A percentile compares a stretch with the other conserved stretches of the same genome.
phyloP scores from a whole-genome alignment of 1,140 invertebrate genomes.

The Idris sp. region DNA sequence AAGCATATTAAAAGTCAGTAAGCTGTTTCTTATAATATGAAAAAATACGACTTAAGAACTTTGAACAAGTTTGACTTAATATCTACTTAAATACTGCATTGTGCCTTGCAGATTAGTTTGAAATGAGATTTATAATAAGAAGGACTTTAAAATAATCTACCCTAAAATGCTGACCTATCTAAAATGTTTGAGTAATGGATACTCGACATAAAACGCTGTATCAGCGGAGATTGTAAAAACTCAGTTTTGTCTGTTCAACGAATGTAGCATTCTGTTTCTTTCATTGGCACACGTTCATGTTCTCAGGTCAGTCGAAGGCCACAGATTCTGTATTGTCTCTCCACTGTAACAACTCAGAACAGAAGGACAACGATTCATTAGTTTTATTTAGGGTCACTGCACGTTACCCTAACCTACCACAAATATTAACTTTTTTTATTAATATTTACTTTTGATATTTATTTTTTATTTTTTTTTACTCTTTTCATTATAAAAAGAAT shows the following conservation, averaged over 20 bases:
- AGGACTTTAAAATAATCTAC: constrained; percentile 67
- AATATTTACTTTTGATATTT: constrained; percentile 29
- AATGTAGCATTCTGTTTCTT: constrained; percentile 77
- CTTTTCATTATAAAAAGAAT: constrained; percentile 1
- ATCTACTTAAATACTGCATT: too few species aligned
- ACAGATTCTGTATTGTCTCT: constrained; percentile 79
- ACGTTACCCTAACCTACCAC: constrained; percentile 71
- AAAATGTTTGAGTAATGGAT: constrained; percentile 68
- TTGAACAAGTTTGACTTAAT: too few species aligned
- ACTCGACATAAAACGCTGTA: constrained; percentile 73
- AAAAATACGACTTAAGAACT: too few species aligned
- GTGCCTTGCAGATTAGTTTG: constrained; percentile 18
- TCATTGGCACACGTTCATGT: constrained; percentile 78
- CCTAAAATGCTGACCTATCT: constrained; percentile 78
- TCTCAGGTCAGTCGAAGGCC: constrained; percentile 78
- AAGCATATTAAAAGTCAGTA: too few species aligned
- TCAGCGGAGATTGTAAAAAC: constrained; percentile 74
- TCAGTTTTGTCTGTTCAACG: constrained; percentile 76
- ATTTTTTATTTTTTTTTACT: constrained; percentile 29
- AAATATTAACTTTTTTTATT: constrained; percentile 23
- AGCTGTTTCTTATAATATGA: too few species aligned
- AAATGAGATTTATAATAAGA: constrained; percentile 69
- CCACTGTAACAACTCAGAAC: constrained; percentile 80
- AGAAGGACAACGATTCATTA: constrained; percentile 79
- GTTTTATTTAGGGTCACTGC: constrained; percentile 74